Conservation (phyloP, 2,113 vertebrate species). For the Chamaea fasciata region DNA sequence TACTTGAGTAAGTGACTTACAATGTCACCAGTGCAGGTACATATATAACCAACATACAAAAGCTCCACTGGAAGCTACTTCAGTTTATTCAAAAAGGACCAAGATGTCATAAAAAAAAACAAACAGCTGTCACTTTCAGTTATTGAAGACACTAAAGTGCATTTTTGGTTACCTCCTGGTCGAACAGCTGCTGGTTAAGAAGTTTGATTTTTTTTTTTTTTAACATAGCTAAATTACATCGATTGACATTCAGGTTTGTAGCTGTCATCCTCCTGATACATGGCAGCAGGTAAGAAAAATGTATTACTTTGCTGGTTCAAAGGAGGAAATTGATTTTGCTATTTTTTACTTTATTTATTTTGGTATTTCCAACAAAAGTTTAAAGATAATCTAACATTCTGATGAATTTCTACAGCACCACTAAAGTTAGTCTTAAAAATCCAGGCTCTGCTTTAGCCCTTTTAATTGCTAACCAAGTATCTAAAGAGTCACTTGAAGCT, state of each 20-base stretch:
- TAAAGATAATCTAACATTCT: constrained; percentile 33
- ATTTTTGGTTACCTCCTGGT: constrained; percentile 70
- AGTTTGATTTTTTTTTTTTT: not conserved
- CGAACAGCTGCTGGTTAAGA: constrained; percentile 60
- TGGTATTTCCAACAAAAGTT: constrained; percentile 20
- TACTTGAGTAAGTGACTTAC: constrained; percentile 71
- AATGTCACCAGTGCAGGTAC: constrained; percentile 75
- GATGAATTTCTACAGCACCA: constrained; percentile 66
- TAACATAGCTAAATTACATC: constrained; percentile 1
- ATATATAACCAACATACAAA: constrained; percentile 71
- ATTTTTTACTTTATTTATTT: not conserved
- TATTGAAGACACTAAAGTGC: constrained; percentile 69
- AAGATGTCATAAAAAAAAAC: constrained; percentile 22
- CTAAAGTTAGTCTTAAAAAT: constrained; percentile 55
- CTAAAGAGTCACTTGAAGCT: constrained; percentile 46
- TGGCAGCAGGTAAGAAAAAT: constrained; percentile 41
- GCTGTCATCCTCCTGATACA: constrained; percentile 28
- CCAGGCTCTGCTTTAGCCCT: constrained; percentile 60
- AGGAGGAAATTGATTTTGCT: constrained; percentile 5
- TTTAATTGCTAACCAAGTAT: constrained; percentile 50
- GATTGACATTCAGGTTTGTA: constrained; percentile 57
- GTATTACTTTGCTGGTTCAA: constrained; percentile 16
- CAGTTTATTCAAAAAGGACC: constrained; percentile 66
- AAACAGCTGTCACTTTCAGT: constrained; percentile 63
- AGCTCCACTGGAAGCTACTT: constrained; percentile 73